Evolutionary conservation across 2,888 invertebrate species (phyloP).

Genomic region (Polymixis lichenea): DNA sequence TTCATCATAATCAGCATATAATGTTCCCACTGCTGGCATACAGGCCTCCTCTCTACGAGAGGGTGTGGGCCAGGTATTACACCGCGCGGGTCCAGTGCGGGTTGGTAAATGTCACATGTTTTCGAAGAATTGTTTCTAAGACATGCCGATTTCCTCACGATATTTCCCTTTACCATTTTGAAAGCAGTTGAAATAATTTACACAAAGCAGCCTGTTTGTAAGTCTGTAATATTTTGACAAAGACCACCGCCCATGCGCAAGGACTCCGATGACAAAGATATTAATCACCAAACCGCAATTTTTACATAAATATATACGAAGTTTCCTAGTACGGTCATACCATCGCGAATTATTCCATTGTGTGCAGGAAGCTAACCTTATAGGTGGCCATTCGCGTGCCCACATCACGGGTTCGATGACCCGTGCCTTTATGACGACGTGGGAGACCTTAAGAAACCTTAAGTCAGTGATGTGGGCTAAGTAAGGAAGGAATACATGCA

Average conservation of each 20-base stretch:
- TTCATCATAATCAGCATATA: no score
- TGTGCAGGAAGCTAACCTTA: constrained; percentile 81
- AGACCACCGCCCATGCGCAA: neutral
- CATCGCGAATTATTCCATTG: constrained; percentile 78
- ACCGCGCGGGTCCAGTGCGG: no score
- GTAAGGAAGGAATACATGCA: constrained; percentile 18
- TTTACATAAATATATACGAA: constrained; percentile 46
- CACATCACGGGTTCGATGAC: constrained; percentile 61
- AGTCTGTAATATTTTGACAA: neutral
- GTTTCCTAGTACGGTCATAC: constrained; percentile 68
- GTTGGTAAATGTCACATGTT: no score
- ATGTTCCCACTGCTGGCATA: no score
- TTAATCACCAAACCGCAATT: constrained; percentile 45
- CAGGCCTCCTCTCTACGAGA: no score
- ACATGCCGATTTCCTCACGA: no score
- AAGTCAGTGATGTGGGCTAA: constrained; percentile 8
- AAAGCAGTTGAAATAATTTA: no score
- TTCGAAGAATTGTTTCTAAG: no score
- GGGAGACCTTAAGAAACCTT: constrained; percentile 35
- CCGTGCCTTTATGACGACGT: constrained; percentile 52
- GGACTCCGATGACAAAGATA: constrained; percentile 14
- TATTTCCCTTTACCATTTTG: no score
- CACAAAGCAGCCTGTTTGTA: no score
- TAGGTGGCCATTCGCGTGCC: constrained; percentile 69
- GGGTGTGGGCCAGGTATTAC: no score